Percentiles rank a stretch among this genome's conserved stretches.
These are phyloP conservation scores for Trachemys scripta DNA, from an alignment of 2,113 vertebrate genomes.

Conservation along the genomic window DNA sequence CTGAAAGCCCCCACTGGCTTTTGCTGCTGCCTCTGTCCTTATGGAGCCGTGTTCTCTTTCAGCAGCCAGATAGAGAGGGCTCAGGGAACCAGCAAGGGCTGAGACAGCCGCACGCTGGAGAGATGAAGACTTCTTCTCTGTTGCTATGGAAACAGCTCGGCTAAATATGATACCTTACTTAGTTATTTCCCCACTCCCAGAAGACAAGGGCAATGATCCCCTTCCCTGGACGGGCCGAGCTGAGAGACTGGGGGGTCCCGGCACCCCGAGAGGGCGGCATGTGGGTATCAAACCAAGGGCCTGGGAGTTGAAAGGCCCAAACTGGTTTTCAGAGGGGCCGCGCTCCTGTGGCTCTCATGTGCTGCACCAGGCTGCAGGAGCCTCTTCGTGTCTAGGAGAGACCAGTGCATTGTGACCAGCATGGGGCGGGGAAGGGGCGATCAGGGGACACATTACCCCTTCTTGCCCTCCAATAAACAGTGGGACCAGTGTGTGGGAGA, in stretches of 20 bases:
- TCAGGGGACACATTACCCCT: neutral
- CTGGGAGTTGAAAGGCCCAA: neutral
- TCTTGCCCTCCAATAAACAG: neutral
- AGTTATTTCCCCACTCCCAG: neutral
- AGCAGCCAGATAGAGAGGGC: neutral
- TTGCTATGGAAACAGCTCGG: neutral
- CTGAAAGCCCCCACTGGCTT: too few relatives aligned
- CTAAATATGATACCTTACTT: neutral
- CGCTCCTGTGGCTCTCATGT: neutral
- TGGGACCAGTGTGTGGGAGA: neutral
- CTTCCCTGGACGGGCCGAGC: neutral
- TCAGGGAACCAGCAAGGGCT: neutral
- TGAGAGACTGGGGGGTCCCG: neutral
- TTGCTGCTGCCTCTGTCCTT: neutral
- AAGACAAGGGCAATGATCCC: neutral
- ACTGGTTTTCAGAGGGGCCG: neutral
- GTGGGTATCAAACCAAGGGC: accelerated
- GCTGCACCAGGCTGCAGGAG: neutral
- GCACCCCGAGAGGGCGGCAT: neutral
- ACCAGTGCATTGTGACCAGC: neutral
- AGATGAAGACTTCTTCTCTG: neutral
- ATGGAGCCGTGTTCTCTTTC: neutral
- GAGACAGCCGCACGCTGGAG: neutral
- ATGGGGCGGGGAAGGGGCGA: neutral
- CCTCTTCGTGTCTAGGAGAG: neutral